Conservation (phyloP, 2,888 invertebrate species). For the Alcis repandata region DNA sequence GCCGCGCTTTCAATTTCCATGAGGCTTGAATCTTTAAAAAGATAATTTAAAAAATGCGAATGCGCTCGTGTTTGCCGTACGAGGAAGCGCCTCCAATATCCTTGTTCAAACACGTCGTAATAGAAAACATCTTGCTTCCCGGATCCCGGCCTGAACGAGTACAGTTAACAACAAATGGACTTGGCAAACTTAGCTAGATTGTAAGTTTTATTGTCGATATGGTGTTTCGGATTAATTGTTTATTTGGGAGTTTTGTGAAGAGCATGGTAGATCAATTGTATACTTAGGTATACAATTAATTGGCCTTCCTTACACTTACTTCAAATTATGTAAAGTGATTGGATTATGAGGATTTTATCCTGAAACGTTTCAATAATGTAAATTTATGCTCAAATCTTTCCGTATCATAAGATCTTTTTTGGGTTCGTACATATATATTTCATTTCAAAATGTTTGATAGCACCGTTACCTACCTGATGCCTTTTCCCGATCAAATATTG, state of each 20-base stretch:
- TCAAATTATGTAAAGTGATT: no score
- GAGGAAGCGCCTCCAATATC: conserved; percentile 69
- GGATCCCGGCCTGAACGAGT: conserved; percentile 15
- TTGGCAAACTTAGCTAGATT: neutral
- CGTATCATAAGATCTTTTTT: no score
- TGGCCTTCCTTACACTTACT: no score
- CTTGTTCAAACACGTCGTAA: conserved; percentile 71
- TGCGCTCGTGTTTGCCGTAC: conserved; percentile 57
- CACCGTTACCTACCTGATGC: conserved; percentile 34
- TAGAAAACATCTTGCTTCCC: conserved; percentile 71
- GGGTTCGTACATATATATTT: no score
- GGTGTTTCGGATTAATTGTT: neutral
- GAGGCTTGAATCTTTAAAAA: conserved; percentile 38
- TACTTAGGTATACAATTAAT: no score
- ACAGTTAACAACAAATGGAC: conserved; percentile 24
- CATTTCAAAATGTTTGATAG: neutral
- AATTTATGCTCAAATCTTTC: no score
- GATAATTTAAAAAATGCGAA: conserved; percentile 59
- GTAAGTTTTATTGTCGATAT: neutral
- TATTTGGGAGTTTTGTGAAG: neutral
- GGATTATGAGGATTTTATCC: no score
- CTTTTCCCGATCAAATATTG: neutral
- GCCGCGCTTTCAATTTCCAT: conserved; percentile 5
- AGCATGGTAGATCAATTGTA: no score
- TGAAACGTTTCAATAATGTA: no score